Evolutionary conservation across 2,797 vertebrate species (phyloP), one percentile per base, ranked within the genome.

Genomic region (Pseudomugil tenellus): DNA sequence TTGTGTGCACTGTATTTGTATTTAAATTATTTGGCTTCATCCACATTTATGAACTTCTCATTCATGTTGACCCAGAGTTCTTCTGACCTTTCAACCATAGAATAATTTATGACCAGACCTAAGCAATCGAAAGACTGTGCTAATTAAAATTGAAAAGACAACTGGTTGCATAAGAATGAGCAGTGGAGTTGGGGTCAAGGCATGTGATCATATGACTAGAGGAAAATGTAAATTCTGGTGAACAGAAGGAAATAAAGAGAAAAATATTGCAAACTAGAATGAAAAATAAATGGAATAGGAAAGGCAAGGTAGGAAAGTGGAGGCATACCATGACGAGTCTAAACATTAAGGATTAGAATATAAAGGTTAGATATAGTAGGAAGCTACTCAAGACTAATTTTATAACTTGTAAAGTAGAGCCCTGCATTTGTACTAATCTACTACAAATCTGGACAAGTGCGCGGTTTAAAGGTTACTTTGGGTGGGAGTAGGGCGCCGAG

Each of bases 121-220:
- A 49, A 23, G 21, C 46, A 49, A 4, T 11, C 1, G 21, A 5
- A 49, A 49, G 21, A n/a, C n/a, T 12, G 19, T 2, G 46, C 46
- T n/a, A 25, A 49, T 49, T 49, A 49, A 49, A 23, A 23, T 49
- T 49, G 23, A 49, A 21, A 49, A 49, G 10, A 25, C 21, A 49
- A 14, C 35, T 39, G 35, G 35, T 67, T 72, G 65, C 67, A 80
- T 65, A 74, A 77, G 63, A 77, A 54, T 53, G 53, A 55, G 51
- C 21, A 29, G 68, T 35, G 64, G 46, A 51, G 57, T 2, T 68
- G 23, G 58, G 73, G 56, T 67, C 34, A 75, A 68, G 66, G 46
- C 70, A 56, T 52, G 35, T 21, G 5, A 63, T 23, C 53, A 51
- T 54, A 34, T 61, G 63, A 34, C 37, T 8, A 62, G 0, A 17